These are phyloP conservation scores for Maccullochella peelii DNA, from an alignment of 2,113 vertebrate species.

Conservation along the genomic window DNA sequence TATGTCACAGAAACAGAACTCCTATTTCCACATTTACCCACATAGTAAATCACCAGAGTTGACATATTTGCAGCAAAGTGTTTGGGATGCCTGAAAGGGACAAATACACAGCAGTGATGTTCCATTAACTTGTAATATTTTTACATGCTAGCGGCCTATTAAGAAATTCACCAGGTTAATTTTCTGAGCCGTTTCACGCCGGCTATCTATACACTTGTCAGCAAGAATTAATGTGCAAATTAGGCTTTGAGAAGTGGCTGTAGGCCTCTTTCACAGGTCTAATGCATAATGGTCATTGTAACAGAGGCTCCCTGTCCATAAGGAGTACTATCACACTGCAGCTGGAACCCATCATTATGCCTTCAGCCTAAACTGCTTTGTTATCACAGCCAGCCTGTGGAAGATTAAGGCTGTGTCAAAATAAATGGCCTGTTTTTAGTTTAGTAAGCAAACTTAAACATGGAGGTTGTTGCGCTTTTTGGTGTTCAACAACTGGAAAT, in stretches of 20 bases:
- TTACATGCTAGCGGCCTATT: slow-evolving; percentile 29
- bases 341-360: slow-evolving; percentile 20
- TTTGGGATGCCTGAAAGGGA: slow-evolving; percentile 6
- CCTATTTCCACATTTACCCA: neutral
- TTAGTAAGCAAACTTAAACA: neutral
- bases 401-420: slow-evolving; percentile 26
- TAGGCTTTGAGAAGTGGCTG: slow-evolving; percentile 47
- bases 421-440: fast-evolving
- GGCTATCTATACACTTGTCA: slow-evolving; percentile 64
- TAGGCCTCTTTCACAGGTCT: slow-evolving; percentile 53
- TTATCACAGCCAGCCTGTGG: neutral
- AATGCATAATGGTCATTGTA: slow-evolving; percentile 22
- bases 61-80: neutral
- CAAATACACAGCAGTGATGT: slow-evolving; percentile 16
- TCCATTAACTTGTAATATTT: slow-evolving; percentile 46
- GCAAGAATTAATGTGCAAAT: slow-evolving; percentile 69
- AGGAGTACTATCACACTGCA: slow-evolving; percentile 31
- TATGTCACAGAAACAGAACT: neutral
- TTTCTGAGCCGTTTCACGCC: slow-evolving; percentile 51
- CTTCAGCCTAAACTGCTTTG: slow-evolving; percentile 3
- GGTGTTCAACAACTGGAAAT: neutral
- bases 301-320: slow-evolving; percentile 23
- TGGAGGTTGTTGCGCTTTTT: neutral
- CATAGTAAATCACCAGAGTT: neutral
- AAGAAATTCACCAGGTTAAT: slow-evolving; percentile 50